phyloP scores from a whole-genome alignment of 2,888 invertebrate species.

The Machimus rusticus region DNA sequence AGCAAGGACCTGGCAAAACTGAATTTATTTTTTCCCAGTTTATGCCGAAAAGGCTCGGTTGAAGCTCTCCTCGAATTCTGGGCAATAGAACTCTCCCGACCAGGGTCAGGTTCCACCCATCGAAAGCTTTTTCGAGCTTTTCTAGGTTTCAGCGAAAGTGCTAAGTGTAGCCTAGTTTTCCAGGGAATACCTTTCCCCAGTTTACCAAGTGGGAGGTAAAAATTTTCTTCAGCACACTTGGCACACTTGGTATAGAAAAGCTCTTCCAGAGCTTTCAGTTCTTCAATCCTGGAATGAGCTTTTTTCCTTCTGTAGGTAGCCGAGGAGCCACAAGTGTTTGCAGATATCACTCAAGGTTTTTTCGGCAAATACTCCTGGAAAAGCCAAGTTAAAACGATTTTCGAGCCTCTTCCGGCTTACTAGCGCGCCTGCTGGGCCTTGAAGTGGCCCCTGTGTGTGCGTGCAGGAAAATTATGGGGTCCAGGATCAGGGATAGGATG shows the following conservation, averaged over 20 bases:
- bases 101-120: constrained; percentile 37
- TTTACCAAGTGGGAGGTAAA: neutral
- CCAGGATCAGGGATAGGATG: neutral
- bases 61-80: constrained; percentile 2
- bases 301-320: neutral
- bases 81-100: constrained; percentile 7
- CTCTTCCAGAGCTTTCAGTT: neutral
- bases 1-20: constrained; percentile 11
- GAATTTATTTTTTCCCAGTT: neutral
- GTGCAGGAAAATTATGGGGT: neutral
- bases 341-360: constrained; percentile 27
- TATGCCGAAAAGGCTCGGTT: neutral
- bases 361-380: constrained; percentile 3
- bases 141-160: neutral
- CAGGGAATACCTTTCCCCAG: neutral
- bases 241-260: neutral
- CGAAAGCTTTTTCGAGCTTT: neutral
- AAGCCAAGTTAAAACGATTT: constrained; percentile 11
- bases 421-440: neutral
- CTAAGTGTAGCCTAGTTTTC: neutral
- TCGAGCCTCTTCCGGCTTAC: neutral
- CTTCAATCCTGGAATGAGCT: neutral
- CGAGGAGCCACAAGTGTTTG: constrained; percentile 39
- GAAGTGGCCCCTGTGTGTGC: neutral
- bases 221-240: constrained; percentile 27